Percentiles rank a stretch among this genome's conserved stretches.
Conservation (phyloP, 2,113 vertebrate species). For the Xiphophorus hellerii region DNA sequence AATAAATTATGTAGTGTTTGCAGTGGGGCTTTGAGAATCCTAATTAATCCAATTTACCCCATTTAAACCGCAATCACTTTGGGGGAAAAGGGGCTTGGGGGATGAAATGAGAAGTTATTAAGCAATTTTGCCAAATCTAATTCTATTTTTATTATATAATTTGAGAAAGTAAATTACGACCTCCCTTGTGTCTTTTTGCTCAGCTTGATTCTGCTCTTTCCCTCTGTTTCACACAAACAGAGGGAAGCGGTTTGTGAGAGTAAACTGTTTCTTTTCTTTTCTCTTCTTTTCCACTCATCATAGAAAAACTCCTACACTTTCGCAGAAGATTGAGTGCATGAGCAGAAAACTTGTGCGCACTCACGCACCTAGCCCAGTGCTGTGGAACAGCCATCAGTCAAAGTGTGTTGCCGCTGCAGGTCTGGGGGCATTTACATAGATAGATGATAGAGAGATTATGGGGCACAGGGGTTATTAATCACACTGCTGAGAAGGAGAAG, state of each 20-base stretch:
- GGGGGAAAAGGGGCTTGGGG: not conserved
- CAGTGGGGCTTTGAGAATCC: conserved; percentile 31
- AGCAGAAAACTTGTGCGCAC: conserved; percentile 33
- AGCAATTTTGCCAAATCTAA: conserved; percentile 34
- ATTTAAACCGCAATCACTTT: conserved; percentile 21
- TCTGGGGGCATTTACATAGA: conserved; percentile 80
- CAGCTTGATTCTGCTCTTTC: not conserved
- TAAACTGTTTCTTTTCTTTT: conserved; percentile 37
- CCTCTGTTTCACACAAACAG: not conserved
- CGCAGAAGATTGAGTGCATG: conserved; percentile 19
- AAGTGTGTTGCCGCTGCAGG: conserved; percentile 69
- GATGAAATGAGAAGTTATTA: conserved; percentile 36
- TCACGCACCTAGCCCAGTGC: conserved; percentile 44
- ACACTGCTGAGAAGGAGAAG: conserved; percentile 60
- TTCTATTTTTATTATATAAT: conserved; percentile 32
- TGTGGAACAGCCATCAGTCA: conserved; percentile 78
- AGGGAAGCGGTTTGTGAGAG: conserved; percentile 22
- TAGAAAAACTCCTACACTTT: conserved; percentile 33
- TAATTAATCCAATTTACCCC: conserved; percentile 37
- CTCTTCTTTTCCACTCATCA: conserved; percentile 29
- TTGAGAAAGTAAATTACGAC: conserved; percentile 17
- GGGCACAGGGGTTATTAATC: conserved; percentile 79
- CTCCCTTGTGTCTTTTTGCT: conserved; percentile 19
- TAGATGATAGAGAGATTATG: conserved; percentile 81
- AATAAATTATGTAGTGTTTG: conserved; percentile 43